A percentile compares a stretch with the other conserved stretches of the same genome.
Evolutionary conservation across 2,888 invertebrate species (phyloP).

Genomic region (Drosophila quinaria): DNA sequence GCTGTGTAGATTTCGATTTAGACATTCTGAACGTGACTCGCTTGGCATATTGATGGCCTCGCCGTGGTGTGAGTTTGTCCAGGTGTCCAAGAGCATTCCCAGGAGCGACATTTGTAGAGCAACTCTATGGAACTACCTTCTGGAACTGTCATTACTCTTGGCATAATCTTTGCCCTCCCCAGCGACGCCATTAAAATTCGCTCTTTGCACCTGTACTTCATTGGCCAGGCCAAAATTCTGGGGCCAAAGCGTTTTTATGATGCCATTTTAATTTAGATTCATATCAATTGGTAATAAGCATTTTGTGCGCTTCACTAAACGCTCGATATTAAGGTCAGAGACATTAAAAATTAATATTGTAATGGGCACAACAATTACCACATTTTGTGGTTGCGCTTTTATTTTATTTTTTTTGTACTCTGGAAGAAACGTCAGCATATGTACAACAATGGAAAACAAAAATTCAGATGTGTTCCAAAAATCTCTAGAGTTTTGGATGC

Average conservation of each 20-base stretch:
- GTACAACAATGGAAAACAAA: not conserved
- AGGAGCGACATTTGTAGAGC: constrained; percentile 41
- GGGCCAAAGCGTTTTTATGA: constrained; percentile 70
- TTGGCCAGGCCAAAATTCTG: constrained; percentile 41
- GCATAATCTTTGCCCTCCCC: constrained; percentile 20
- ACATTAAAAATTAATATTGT: constrained; percentile 63
- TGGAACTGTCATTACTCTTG: constrained; percentile 55
- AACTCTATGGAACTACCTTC: not conserved
- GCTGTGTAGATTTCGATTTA: constrained; percentile 66
- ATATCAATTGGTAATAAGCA: constrained; percentile 76
- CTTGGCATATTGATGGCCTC: constrained; percentile 63
- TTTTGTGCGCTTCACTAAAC: constrained; percentile 51
- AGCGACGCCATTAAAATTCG: constrained; percentile 37
- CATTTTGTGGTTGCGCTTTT: constrained; percentile 7
- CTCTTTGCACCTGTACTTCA: constrained; percentile 40
- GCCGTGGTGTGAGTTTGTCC: not conserved
- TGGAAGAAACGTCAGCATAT: constrained; percentile 15
- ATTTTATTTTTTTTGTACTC: not conserved
- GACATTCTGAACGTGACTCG: constrained; percentile 71
- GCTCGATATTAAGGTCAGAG: constrained; percentile 59
- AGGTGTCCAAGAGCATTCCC: constrained; percentile 15
- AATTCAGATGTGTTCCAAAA: not conserved
- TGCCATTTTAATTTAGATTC: constrained; percentile 80
- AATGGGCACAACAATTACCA: constrained; percentile 32
- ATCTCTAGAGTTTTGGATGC: not conserved